phyloP scores from a whole-genome alignment of 2,888 invertebrate species.

The Anarsia innoxiella region DNA sequence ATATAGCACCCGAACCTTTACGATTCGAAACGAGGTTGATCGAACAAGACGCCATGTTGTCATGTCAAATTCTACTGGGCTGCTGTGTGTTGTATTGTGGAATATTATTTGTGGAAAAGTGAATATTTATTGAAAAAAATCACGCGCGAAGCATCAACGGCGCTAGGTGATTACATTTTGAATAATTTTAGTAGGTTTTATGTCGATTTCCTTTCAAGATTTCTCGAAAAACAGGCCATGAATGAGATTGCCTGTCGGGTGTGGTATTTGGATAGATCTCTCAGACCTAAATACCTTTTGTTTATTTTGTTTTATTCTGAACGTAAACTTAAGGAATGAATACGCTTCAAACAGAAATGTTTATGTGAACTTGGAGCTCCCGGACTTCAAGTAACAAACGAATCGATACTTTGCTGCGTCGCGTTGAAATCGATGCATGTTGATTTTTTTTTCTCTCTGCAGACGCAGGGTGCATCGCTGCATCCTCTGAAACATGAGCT shows the following conservation, averaged over 20 bases:
- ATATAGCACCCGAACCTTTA: slow-evolving; percentile 23
- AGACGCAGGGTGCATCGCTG: slow-evolving; percentile 78
- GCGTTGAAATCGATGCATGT: slow-evolving; percentile 35
- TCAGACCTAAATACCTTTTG: slow-evolving; percentile 46
- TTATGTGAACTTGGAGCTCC: slow-evolving; percentile 26
- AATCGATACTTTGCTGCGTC: slow-evolving; percentile 39
- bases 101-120: too few relatives aligned
- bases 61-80: slow-evolving; percentile 52
- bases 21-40: slow-evolving; percentile 32
- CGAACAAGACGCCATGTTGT: slow-evolving; percentile 63
- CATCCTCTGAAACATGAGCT: slow-evolving; percentile 87
- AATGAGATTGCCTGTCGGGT: slow-evolving; percentile 31
- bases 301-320: slow-evolving; percentile 58
- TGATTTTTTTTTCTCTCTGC: slow-evolving; percentile 42
- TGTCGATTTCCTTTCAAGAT: too few relatives aligned
- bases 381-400: not conserved
- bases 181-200: too few relatives aligned
- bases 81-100: slow-evolving; percentile 41
- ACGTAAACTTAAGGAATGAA: slow-evolving; percentile 31
- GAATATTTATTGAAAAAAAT: slow-evolving; percentile 27
- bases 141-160: slow-evolving; percentile 30
- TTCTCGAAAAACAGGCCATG: too few relatives aligned
- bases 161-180: slow-evolving; percentile 35
- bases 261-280: slow-evolving; percentile 69
- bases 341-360: slow-evolving; percentile 26